Percentiles rank a stretch among this genome's conserved stretches.
Conservation (phyloP, 2,888 invertebrate species). For the Cancer borealis region DNA sequence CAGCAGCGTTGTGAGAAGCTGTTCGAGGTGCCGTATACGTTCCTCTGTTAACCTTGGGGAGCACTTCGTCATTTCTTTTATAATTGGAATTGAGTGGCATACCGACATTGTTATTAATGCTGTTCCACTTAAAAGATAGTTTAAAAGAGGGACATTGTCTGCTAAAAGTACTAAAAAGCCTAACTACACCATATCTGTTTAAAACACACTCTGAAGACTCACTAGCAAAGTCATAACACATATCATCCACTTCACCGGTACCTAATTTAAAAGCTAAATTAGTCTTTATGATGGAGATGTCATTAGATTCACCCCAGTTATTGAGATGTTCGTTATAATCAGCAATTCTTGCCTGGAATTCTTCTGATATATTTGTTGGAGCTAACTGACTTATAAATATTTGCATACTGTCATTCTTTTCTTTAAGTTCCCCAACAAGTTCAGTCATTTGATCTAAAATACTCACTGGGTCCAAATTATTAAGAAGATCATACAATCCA, state of each 20-base stretch:
- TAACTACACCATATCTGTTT: background rate
- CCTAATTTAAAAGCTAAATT: constrained; percentile 14
- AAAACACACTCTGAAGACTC: background rate
- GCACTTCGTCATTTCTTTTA: background rate
- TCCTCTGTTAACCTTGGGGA: background rate
- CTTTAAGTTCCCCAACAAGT: no score
- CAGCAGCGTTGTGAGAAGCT: background rate
- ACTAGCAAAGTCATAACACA: constrained; percentile 11
- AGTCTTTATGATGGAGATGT: background rate
- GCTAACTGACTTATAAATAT: no score
- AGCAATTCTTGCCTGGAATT: constrained; percentile 18
- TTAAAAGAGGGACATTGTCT: constrained; percentile 18
- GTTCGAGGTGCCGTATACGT: background rate
- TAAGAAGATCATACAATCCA: no score
- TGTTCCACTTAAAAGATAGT: background rate
- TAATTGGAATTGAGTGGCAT: background rate
- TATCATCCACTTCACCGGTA: constrained; percentile 5
- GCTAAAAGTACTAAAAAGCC: background rate
- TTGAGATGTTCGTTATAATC: background rate
- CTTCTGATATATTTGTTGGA: background rate
- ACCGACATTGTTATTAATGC: background rate
- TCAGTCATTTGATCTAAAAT: no score
- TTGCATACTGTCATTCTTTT: no score
- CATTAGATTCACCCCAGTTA: constrained; percentile 10
- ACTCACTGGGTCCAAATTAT: no score